Percentiles rank a stretch among this genome's conserved stretches.
Evolutionary conservation across 1,140 invertebrate species (phyloP).

Genomic region (Nylanderia fulva): DNA sequence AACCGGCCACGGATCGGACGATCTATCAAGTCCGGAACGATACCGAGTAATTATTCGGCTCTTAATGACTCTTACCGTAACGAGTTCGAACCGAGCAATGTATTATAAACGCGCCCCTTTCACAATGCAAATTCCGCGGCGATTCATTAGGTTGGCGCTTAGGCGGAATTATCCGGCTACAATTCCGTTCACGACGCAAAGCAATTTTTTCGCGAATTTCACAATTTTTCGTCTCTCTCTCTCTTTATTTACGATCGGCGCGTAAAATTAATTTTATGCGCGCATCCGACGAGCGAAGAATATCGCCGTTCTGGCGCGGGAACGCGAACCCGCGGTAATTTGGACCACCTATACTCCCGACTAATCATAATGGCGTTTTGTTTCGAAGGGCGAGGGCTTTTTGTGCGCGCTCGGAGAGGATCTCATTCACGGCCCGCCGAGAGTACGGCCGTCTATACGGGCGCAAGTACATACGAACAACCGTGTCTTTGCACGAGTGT

Average conservation of each 20-base stretch:
- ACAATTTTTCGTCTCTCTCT: not conserved
- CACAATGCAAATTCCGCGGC: slow-evolving; percentile 48
- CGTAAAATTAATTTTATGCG: slow-evolving; percentile 39
- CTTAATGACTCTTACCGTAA: slow-evolving; percentile 76
- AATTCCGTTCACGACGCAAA: not conserved
- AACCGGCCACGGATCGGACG: slow-evolving; percentile 75
- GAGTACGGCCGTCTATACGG: slow-evolving; percentile 31
- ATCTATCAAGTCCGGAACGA: slow-evolving; percentile 76
- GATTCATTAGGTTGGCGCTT: slow-evolving; percentile 49
- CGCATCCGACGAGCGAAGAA: not conserved
- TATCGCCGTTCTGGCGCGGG: slow-evolving; percentile 50
- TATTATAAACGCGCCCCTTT: slow-evolving; percentile 60
- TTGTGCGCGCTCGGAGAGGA: slow-evolving; percentile 65
- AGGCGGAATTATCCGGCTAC: slow-evolving; percentile 13
- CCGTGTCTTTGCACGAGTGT: slow-evolving; percentile 4
- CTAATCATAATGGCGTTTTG: slow-evolving; percentile 84
- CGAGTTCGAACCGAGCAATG: slow-evolving; percentile 63
- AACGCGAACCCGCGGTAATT: slow-evolving; percentile 76
- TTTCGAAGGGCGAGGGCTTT: slow-evolving; percentile 77
- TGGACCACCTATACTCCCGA: slow-evolving; percentile 83
- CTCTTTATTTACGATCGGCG: slow-evolving; percentile 22
- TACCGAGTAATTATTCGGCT: slow-evolving; percentile 77
- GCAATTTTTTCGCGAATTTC: too few relatives aligned
- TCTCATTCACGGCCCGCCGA: slow-evolving; percentile 45
- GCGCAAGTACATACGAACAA: not conserved